Evolutionary conservation across 2,888 invertebrate species (phyloP).

Genomic region (Phasia obesa): DNA sequence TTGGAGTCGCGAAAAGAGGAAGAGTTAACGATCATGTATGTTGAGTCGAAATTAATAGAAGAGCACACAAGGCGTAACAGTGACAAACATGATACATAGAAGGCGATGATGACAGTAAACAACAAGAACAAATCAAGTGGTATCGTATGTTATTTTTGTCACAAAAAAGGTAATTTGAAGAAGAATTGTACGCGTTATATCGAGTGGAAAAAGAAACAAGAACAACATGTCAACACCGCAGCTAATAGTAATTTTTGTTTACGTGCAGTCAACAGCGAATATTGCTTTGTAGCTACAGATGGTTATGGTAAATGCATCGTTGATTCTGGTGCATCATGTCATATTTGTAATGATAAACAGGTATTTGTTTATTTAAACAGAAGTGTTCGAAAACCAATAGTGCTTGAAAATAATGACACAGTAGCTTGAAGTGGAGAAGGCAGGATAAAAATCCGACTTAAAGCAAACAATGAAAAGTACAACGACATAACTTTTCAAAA

Average conservation of each 20-base stretch:
- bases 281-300: constrained; percentile 23
- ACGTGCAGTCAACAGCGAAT: not conserved
- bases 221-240: not conserved
- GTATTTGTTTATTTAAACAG: not conserved
- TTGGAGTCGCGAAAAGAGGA: constrained; percentile 14
- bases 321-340: constrained; percentile 32
- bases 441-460: constrained; percentile 5
- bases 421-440: constrained; percentile 26
- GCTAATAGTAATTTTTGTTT: constrained; percentile 15
- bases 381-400: not conserved
- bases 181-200: constrained; percentile 20
- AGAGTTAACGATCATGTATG: not conserved
- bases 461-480: not conserved
- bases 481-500: constrained; percentile 10
- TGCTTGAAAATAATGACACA: constrained; percentile 18
- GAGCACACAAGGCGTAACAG: not conserved
- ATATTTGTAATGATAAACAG: constrained; percentile 27
- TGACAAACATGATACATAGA: not conserved
- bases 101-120: not conserved
- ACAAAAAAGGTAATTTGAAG: not conserved
- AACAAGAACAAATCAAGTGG: not conserved
- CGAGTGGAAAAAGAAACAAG: constrained; percentile 28
- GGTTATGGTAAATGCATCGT: constrained; percentile 11
- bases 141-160: constrained; percentile 12
- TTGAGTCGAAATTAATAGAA: not conserved